Percentiles rank a stretch among this genome's conserved stretches.
phyloP scores from a whole-genome alignment of 2,113 vertebrate genomes.

The Halcyon malimbica region DNA sequence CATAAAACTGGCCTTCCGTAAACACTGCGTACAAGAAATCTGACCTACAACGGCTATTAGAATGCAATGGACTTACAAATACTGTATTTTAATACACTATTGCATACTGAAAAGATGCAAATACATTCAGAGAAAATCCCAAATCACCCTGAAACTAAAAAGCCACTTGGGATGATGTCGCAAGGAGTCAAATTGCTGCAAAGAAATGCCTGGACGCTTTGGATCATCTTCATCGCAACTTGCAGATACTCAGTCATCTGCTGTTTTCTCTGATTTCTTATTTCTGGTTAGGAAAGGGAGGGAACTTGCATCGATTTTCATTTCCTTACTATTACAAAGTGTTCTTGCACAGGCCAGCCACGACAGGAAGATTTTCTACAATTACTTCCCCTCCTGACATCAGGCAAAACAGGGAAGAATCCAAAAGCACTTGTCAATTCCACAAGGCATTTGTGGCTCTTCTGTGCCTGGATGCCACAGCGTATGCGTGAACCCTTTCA shows the following conservation, averaged over 20 bases:
- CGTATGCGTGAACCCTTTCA: neutral
- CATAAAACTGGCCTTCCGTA: conserved; percentile 56
- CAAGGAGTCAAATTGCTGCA: neutral
- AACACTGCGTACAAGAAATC: conserved; percentile 20
- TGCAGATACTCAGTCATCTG: neutral
- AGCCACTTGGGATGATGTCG: neutral
- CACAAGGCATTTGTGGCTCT: neutral
- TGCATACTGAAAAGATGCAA: conserved; percentile 7
- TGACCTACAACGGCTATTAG: conserved; percentile 6
- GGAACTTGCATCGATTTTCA: neutral
- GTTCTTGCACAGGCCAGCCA: neutral
- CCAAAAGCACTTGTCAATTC: neutral
- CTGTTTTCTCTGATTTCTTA: neutral
- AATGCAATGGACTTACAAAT: conserved; percentile 35
- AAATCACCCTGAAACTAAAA: neutral
- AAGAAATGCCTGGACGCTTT: neutral
- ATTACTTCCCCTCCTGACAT: neutral
- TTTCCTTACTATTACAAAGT: neutral
- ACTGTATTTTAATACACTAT: neutral
- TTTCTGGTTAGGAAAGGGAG: neutral
- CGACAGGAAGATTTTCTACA: neutral
- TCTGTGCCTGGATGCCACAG: neutral
- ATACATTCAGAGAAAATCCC: conserved; percentile 53
- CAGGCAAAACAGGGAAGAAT: neutral
- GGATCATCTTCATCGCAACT: neutral